These are phyloP conservation scores for Sylvia atricapilla DNA, from an alignment of 2,113 vertebrate genomes.

Conservation along the genomic window DNA sequence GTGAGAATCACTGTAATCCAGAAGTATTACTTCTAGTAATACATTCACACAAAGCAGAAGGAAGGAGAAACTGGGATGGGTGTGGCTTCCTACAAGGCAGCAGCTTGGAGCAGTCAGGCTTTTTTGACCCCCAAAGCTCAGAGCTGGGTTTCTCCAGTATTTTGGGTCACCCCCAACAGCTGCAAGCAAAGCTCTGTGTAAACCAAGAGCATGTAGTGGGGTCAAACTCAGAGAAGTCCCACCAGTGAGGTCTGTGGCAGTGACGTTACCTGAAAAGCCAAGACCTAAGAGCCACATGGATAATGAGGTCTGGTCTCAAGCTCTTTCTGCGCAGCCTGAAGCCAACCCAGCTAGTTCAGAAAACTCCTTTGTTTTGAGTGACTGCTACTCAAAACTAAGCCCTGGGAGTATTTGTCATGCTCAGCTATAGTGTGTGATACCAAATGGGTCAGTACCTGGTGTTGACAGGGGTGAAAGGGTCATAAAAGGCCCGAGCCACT, in stretches of 20 bases:
- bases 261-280: background rate
- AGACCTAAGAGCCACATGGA: background rate
- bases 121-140: background rate
- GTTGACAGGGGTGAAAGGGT: slow-evolving; percentile 88
- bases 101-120: background rate
- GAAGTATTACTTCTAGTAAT: background rate
- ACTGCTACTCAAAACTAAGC: background rate
- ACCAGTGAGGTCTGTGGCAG: background rate
- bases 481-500: slow-evolving; percentile 84
- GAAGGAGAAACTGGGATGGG: background rate
- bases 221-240: background rate
- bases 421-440: background rate
- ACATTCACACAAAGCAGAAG: background rate
- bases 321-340: background rate
- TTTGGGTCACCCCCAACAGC: background rate
- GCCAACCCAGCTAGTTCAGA: background rate
- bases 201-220: background rate
- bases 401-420: background rate
- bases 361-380: background rate
- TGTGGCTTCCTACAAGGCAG: background rate
- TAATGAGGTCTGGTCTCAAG: background rate
- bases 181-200: background rate
- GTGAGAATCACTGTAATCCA: background rate
- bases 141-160: background rate
- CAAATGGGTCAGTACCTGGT: slow-evolving; percentile 76